Percentiles rank a stretch among this genome's conserved stretches.
Conservation (phyloP, 2,888 invertebrate genomes). For the Chesias legatella region DNA sequence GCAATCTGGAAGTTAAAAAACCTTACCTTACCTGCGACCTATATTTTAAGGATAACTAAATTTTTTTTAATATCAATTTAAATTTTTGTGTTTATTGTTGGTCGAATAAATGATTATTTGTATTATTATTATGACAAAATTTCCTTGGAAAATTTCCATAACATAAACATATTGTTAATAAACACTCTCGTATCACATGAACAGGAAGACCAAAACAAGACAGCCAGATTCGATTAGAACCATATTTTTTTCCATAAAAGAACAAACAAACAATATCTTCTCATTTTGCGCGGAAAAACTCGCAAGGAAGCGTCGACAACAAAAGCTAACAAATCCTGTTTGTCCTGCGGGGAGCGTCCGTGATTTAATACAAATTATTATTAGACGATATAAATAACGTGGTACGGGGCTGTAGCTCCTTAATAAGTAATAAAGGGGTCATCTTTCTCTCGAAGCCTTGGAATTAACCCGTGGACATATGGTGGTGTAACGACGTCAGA, state of each 20-base stretch:
- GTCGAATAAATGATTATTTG: too few relatives aligned
- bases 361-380: conserved; percentile 81
- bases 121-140: too few relatives aligned
- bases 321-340: conserved; percentile 77
- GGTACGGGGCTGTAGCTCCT: conserved; percentile 68
- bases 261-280: conserved; percentile 55
- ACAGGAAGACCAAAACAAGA: conserved; percentile 10
- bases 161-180: conserved; percentile 4
- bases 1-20: too few relatives aligned
- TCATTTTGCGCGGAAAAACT: conserved; percentile 50
- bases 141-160: too few relatives aligned
- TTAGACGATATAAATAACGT: conserved; percentile 79
- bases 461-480: conserved; percentile 71
- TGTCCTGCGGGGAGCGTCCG: conserved; percentile 70
- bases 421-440: conserved; percentile 81
- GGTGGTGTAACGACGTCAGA: conserved; percentile 43
- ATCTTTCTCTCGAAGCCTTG: conserved; percentile 61
- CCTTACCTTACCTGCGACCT: too few relatives aligned
- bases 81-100: too few relatives aligned
- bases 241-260: conserved; percentile 47
- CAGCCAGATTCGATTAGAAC: conserved; percentile 27
- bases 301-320: conserved; percentile 56
- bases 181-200: conserved; percentile 23
- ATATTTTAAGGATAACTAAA: too few relatives aligned
- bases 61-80: too few relatives aligned